Evolutionary conservation across 2,113 vertebrate species (phyloP).

Genomic region (Chinchilla lanigera): DNA sequence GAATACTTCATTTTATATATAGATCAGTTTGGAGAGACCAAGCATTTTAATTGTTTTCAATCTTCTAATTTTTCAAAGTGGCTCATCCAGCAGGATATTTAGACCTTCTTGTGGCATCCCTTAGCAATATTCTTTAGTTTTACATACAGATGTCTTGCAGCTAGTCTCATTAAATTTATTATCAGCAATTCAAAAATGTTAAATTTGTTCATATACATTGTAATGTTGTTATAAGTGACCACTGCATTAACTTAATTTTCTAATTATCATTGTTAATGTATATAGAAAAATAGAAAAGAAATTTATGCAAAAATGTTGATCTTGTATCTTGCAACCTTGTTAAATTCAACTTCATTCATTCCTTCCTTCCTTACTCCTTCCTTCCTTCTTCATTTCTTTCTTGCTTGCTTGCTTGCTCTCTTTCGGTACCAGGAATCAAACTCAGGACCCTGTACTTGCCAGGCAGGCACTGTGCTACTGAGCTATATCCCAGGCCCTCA

Average conservation of each 20-base stretch:
- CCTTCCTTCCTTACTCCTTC: too few species aligned
- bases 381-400: too few species aligned
- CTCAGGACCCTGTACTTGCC: too few species aligned
- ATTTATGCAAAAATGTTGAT: background rate
- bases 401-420: too few species aligned
- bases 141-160: background rate
- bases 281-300: background rate
- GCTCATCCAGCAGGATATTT: background rate
- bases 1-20: background rate
- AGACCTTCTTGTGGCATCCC: background rate
- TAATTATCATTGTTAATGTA: background rate
- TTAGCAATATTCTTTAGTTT: background rate
- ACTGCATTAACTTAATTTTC: conserved; percentile 20
- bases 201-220: background rate
- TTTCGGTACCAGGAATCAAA: too few species aligned
- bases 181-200: background rate
- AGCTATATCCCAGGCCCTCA: too few species aligned
- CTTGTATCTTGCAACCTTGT: background rate
- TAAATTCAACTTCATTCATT: background rate
- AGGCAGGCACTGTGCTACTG: too few species aligned
- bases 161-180: background rate
- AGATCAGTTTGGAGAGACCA: background rate
- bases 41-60: background rate
- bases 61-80: background rate
- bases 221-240: background rate